Base-by-base conservation (phyloP, 2,888 invertebrate species). In the Drosophila quinaria region DNA sequence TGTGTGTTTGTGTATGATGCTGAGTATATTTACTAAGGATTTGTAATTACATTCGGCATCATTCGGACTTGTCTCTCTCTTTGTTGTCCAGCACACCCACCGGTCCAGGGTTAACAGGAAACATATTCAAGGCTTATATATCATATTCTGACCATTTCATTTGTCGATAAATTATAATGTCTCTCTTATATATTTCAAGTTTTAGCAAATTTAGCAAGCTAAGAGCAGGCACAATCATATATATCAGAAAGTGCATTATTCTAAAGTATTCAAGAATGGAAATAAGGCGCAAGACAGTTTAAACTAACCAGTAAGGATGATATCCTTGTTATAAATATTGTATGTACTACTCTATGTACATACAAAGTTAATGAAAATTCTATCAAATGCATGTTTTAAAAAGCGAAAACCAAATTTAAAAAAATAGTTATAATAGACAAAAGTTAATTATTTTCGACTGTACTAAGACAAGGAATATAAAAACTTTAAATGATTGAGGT, bases 41-140 rank as follows among this genome's bases (percentile, higher is more conserved):
- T 78, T 87, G 80, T 87, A 84, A 87, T 84, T 87, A 84, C 87
- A 84, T 79, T 83, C 85, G 82, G 87, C 70, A 78, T 71, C 80
- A 70, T 74, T 81, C 81, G 80, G 84, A 80, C 78, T 71, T 66
- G 76, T 71, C 73, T 81, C 76, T 68, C 64, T 71, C 73, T 81
- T 78, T 68, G 66, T 64, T 68, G 73, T 63, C 72, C 62, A 50
- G 33, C 29, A 13, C 44, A 61, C 29, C 10, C 31, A 13, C 10
- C 29, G 52, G 9, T 22, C 33, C 22, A 19, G 13, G 41, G 44
- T 35, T 47, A 47, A 50, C 44, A 55, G 31, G 42, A 44, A 47
- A 13, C 67, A 67, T 49, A 52, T 59, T 55, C 31, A 59, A 56
- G 41, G 31, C 46, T 65, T 75, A 76, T 78, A 46, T 81, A 68